These are phyloP conservation scores for Alviniconcha strummeri DNA, from an alignment of 2,888 invertebrate species.

Conservation along the genomic window DNA sequence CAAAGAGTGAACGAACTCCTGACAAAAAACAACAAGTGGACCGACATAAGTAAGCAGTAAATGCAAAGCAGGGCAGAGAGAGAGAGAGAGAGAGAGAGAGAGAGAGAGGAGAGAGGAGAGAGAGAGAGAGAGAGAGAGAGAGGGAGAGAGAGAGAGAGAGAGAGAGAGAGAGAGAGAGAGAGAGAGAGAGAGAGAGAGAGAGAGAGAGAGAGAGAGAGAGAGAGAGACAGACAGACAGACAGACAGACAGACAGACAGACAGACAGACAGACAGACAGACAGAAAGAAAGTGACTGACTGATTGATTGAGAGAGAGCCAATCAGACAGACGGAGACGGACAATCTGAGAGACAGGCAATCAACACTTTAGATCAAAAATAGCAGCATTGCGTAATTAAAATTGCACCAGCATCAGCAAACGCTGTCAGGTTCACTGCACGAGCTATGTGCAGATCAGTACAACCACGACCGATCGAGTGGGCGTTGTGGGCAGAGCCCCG, in stretches of 20 bases:
- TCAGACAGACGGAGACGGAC: not conserved
- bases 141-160: slow-evolving; percentile 1
- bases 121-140: not conserved
- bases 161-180: not conserved
- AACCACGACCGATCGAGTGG: no score
- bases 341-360: not conserved
- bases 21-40: no score
- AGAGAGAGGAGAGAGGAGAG: not conserved
- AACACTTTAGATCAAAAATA: no score
- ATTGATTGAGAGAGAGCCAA: not conserved
- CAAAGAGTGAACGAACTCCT: no score
- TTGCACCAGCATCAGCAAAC: no score
- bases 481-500: no score
- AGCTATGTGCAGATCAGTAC: no score
- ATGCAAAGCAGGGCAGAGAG: no score
- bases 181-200: not conserved
- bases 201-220: not conserved
- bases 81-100: not conserved
- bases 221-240: not conserved
- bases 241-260: slow-evolving; percentile 11
- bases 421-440: no score
- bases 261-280: not conserved
- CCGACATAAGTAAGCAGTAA: no score
- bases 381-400: no score
- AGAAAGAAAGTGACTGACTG: not conserved